Percentiles rank a stretch among this genome's conserved stretches.
phyloP scores from a whole-genome alignment of 2,797 vertebrate genomes.

The Pseudochromis fuscus region DNA sequence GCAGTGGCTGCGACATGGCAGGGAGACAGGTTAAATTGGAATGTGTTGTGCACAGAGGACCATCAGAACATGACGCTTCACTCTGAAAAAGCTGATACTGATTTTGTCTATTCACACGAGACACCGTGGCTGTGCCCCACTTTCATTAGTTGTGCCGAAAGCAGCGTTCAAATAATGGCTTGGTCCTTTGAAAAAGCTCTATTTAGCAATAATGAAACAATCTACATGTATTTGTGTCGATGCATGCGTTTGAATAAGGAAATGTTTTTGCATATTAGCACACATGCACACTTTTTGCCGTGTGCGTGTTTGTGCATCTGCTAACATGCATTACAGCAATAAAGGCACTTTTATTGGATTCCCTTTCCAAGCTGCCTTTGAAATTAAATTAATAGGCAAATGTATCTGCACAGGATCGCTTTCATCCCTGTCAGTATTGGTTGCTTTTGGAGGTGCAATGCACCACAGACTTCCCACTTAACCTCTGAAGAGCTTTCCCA shows the following conservation, averaged over 20 bases:
- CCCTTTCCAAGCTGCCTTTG: conserved; percentile 70
- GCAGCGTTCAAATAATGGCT: conserved; percentile 62
- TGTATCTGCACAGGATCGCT: conserved; percentile 73
- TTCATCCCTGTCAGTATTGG: conserved; percentile 76
- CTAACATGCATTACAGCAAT: conserved; percentile 73
- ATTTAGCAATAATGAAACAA: conserved; percentile 75
- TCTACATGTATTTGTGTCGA: conserved; percentile 46
- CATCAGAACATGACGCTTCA: conserved; percentile 57
- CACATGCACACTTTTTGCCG: conserved; percentile 29
- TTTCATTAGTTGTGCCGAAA: conserved; percentile 71
- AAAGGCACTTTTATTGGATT: conserved; percentile 73
- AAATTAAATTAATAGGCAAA: conserved; percentile 82
- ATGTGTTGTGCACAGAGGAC: conserved; percentile 60
- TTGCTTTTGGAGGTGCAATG: conserved; percentile 77
- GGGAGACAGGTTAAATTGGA: conserved; percentile 61
- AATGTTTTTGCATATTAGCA: conserved; percentile 35
- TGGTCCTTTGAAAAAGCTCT: conserved; percentile 65
- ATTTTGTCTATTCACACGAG: conserved; percentile 71
- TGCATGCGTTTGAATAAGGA: conserved; percentile 21
- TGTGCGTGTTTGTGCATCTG: conserved; percentile 69
- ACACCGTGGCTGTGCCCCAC: conserved; percentile 66
- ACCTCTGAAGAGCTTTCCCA: conserved; percentile 73
- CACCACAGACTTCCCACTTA: conserved; percentile 77
- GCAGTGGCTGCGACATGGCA: conserved; percentile 44
- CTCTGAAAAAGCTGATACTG: conserved; percentile 69